Base-by-base conservation (phyloP, 2,888 invertebrate species). In the Troides oblongomaculatus region DNA sequence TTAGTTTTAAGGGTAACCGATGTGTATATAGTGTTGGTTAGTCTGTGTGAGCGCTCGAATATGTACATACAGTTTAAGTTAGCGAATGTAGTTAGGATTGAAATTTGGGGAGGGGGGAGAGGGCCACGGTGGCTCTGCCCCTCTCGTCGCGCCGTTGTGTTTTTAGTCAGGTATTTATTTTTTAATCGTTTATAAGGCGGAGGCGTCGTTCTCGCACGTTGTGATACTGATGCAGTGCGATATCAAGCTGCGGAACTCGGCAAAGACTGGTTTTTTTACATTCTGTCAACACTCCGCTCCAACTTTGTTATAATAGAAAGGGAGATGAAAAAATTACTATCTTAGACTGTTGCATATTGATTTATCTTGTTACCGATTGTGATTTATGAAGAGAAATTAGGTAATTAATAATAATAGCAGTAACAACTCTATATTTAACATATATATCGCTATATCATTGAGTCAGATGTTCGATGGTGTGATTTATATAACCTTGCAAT, bases 401-500 rank as follows among this genome's bases (percentile, higher is more conserved):
- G 85, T 92, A 89, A 90, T 89, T 89, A 90, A 89, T 89, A 87
- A 86, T 89, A 88, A 89, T 93, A 93, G 93, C 92, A 93, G 92
- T 88, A 92, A 91, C 92, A 93, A 92, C 92, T 92, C 90, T 90
- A 88, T 91, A 91, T 88, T 90, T 90, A 88, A 89, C 86, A 86
- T 90, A 89, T 86, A 84, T 70, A 64, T 85, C 83, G 85, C 84
- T 83, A 82, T 84, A 84, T 84, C 82, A 64, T 56, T 21, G 81
- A 84, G 81, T 84, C 82, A 76, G 81, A 78, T 81, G 81, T 87
- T 82, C 80, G 72, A 74, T 70, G 73, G 73, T 70, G 72, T 74
- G 72, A 76, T 75, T 74, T 75, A 75, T 39, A 39, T 73, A 67
- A 68, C 62, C 72, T 74, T 73, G 71, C 69, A 71, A 73, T 50